Evolutionary conservation across 2,888 invertebrate genomes (phyloP), one percentile per base, ranked within the genome.

Genomic region (Strigamia maritima): DNA sequence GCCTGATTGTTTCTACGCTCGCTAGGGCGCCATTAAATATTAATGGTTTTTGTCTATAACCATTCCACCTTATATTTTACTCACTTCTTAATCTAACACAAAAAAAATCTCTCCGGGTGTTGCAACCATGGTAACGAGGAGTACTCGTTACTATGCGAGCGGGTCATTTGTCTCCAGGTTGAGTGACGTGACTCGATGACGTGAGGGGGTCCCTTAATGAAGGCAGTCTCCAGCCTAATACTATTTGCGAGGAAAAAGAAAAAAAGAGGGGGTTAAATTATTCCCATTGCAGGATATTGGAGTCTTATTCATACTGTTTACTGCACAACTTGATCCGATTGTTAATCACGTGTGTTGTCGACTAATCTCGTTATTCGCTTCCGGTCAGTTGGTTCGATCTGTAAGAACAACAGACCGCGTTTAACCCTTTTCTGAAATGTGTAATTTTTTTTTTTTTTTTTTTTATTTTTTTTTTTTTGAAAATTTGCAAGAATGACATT

Each of bases 181-280:
- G 28, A 70, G 28, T 70, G 70, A 70, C 70, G 70, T 70, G 70
- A 70, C 26, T 70, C 70, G 70, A 70, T 70, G 70, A 70, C 70
- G 70, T 70, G 70, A 28, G 70, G 70, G 70, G 70, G 70, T 70
- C 70, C 70, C 70, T 70, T 70, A 70, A 70, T 70, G 70, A 70
- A 70, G 70, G 70, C 70, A 70, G 70, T 70, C 70, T 24, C 26
- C 70, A 10, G 16, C 28, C 28, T 70, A 70, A 70, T 70, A 26
- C 24, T 70, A 12, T 70, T 70, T 70, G 70, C 26, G 28, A 28
- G 70, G 28, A 26, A 26, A 19, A 35, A 35, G 35, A 35, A 6
- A 6, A 6, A 35, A 35, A 26, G 28, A 26, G 70, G 70, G 70
- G 70, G 26, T 70, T 24, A 70, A 70, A 26, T 70, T 70, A 70